Evolutionary conservation across 92 coral and sea anemone species (phyloP), one percentile per base, ranked within the genome.

Genomic region (Virgularia gustaviana): DNA sequence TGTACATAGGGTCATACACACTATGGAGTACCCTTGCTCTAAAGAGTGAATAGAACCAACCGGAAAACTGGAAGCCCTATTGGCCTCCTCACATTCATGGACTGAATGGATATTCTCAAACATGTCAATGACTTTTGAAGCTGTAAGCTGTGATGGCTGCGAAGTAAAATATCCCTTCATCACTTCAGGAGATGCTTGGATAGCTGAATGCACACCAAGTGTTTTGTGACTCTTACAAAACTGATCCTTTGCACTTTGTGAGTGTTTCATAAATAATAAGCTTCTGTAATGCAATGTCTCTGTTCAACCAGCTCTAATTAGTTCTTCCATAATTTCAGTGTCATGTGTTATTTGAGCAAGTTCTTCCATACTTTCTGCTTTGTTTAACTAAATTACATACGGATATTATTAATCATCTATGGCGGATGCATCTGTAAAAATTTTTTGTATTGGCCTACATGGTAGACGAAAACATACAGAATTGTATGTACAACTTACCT

Each of bases 141-240:
- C 52, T 63, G 71, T 15, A 63, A 63, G 71, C 25, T 37, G 71
- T 63, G 52, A 15, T 22, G n/a, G 71, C 51, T 63, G 71, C 1
- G 35, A 29, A 36, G 25, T 39, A 39, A 63, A 63, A 39, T 63
- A 39, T 0, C 10, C 71, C 24, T 63, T 24, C 71, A 63, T 63
- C 25, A 9, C 28, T 39, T 63, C 52, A 15, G 71, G 49, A 39
- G 31, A 63, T n/a, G 51, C 24, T 25, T 33, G 70, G 23, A 62
- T 37, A 5, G 70, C 71, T 6, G 71, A 63, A 36, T 63, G 53
- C 15, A 63, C 51, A 63, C 71, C 71, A 63, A 63, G 71, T 36
- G 71, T 29, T 16, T 63, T 37, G 0, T 36, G 52, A 63, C 71
- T 52, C 33, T 37, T 63, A 23, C 71, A 63, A 39, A 63, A 63